A percentile compares a stretch with the other conserved stretches of the same genome.
Evolutionary conservation across 2,888 invertebrate species (phyloP).

Genomic region (Heliconius cydno): DNA sequence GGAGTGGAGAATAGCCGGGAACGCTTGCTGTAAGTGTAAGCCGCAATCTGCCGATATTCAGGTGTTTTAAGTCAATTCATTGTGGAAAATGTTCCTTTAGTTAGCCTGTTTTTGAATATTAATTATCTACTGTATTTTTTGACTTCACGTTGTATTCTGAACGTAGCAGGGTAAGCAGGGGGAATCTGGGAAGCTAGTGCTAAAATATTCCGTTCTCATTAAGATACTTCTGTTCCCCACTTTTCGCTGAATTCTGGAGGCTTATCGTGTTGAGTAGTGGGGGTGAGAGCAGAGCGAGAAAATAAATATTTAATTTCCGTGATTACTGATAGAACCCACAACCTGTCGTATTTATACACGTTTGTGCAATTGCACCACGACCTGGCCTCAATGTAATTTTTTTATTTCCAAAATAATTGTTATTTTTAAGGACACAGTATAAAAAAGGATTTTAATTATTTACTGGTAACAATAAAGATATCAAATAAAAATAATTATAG

Average conservation of each 20-base stretch:
- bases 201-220: not conserved
- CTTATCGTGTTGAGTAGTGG: too few species aligned
- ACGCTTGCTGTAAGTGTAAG: constrained; percentile 69
- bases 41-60: constrained; percentile 78
- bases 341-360: too few species aligned
- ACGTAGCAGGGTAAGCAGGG: too few species aligned
- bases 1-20: constrained; percentile 60
- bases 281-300: not conserved
- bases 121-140: not conserved
- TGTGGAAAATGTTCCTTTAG: constrained; percentile 52
- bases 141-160: too few species aligned
- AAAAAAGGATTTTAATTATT: too few species aligned
- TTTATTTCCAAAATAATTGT: too few species aligned
- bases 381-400: not conserved
- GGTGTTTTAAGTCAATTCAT: constrained; percentile 61
- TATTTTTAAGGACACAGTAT: too few species aligned
- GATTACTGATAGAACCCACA: not conserved
- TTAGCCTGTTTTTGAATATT: constrained; percentile 34
- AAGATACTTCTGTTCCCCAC: not conserved
- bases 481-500: too few species aligned
- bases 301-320: not conserved
- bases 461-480: too few species aligned
- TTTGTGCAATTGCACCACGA: not conserved
- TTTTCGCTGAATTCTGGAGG: not conserved
- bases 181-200: not conserved